phyloP scores from a whole-genome alignment of 2,797 vertebrate species.

The Carcharodon carcharias region DNA sequence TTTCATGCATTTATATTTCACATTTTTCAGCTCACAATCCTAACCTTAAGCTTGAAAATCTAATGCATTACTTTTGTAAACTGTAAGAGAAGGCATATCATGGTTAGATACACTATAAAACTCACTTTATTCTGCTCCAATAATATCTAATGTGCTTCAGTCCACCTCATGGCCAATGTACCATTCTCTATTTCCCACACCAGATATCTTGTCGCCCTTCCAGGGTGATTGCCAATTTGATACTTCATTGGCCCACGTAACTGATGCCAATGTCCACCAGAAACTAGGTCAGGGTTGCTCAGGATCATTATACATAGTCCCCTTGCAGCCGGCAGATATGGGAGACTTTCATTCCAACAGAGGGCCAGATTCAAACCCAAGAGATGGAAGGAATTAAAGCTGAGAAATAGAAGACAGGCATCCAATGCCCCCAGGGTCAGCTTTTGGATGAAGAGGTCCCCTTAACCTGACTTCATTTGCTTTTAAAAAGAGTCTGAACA shows the following conservation, averaged over 20 bases:
- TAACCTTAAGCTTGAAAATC: background rate
- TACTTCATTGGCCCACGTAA: too few species aligned
- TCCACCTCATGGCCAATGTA: background rate
- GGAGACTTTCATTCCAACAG: background rate
- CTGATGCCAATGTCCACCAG: background rate
- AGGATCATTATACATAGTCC: background rate
- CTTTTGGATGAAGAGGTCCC: background rate
- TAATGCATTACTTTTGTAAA: background rate
- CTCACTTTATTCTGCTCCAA: background rate
- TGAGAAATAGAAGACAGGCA: background rate
- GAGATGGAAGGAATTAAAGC: background rate
- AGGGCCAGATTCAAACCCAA: background rate
- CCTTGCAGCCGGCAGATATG: background rate
- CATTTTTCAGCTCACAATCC: background rate
- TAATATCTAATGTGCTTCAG: background rate
- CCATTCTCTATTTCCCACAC: background rate
- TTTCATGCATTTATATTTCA: conserved; percentile 18
- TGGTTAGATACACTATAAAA: background rate
- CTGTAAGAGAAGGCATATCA: background rate
- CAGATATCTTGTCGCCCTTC: background rate
- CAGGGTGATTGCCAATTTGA: background rate
- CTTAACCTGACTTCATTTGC: background rate
- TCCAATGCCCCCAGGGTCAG: background rate
- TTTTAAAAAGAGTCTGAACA: background rate
- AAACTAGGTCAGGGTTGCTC: background rate